phyloP scores from a whole-genome alignment of 2,113 vertebrate genomes.

The Pluvianellus socialis region DNA sequence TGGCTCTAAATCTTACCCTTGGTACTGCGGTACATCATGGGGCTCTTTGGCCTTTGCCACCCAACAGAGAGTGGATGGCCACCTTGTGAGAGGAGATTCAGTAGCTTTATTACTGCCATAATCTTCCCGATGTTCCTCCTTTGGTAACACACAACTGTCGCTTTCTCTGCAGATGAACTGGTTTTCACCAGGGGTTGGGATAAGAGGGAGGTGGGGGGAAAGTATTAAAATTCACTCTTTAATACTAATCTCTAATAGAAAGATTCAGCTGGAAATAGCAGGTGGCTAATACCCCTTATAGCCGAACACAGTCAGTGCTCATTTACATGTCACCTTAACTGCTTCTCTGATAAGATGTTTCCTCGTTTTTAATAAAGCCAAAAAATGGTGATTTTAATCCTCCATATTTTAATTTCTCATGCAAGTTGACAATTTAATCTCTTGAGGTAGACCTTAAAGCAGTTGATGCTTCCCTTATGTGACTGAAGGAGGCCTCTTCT shows the following conservation, averaged over 20 bases:
- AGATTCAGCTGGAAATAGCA: background rate
- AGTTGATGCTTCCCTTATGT: background rate
- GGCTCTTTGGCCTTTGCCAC: background rate
- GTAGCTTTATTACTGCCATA: background rate
- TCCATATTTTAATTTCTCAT: background rate
- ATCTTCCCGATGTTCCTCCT: background rate
- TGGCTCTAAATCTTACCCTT: background rate
- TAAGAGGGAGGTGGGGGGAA: background rate
- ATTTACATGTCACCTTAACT: background rate
- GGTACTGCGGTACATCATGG: fast-evolving
- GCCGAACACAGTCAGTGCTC: background rate
- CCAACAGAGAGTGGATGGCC: too few relatives aligned
- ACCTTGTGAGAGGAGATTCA: background rate
- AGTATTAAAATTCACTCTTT: background rate
- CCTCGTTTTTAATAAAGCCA: background rate
- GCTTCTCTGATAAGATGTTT: background rate
- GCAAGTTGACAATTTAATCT: background rate
- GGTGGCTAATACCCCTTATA: background rate
- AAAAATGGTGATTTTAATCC: background rate
- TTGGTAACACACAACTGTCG: background rate
- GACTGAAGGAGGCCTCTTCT: background rate
- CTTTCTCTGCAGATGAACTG: background rate
- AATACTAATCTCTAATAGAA: background rate
- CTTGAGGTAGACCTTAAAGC: background rate
- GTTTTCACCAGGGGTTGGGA: background rate